Evolutionary conservation across 2,888 invertebrate genomes (phyloP).

Genomic region (Celastrina argiolus): DNA sequence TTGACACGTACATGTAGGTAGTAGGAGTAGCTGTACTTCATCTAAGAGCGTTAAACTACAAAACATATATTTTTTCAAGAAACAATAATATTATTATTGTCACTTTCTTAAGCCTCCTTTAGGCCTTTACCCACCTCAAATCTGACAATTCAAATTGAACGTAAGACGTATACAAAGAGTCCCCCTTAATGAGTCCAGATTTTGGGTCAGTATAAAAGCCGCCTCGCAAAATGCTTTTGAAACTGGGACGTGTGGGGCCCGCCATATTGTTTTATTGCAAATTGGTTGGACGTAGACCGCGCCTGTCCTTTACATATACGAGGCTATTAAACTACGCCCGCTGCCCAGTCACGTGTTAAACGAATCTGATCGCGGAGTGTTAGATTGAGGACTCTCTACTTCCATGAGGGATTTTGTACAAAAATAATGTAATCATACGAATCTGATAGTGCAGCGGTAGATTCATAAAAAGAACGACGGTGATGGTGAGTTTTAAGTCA

Average conservation of each 20-base stretch:
- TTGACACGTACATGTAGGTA: not conserved
- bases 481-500: no score
- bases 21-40: not conserved
- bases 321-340: slow-evolving; percentile 71
- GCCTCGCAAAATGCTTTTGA: slow-evolving; percentile 41
- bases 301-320: slow-evolving; percentile 76
- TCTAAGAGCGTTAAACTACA: no score
- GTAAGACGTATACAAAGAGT: slow-evolving; percentile 48
- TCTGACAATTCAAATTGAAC: not conserved
- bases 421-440: not conserved
- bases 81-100: slow-evolving; percentile 18
- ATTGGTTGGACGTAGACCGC: slow-evolving; percentile 73
- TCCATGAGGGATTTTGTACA: slow-evolving; percentile 39
- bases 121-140: not conserved
- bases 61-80: not conserved
- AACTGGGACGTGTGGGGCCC: slow-evolving; percentile 51
- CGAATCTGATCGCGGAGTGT: slow-evolving; percentile 71
- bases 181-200: slow-evolving; percentile 52
- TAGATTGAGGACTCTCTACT: slow-evolving; percentile 44
- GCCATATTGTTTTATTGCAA: slow-evolving; percentile 78
- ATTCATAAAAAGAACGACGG: no score
- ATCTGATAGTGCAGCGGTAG: no score
- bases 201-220: slow-evolving; percentile 47
- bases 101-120: not conserved
- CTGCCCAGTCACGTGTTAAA: slow-evolving; percentile 75